Conservation (phyloP, 2,113 vertebrate genomes). For the Callospermophilus lateralis region DNA sequence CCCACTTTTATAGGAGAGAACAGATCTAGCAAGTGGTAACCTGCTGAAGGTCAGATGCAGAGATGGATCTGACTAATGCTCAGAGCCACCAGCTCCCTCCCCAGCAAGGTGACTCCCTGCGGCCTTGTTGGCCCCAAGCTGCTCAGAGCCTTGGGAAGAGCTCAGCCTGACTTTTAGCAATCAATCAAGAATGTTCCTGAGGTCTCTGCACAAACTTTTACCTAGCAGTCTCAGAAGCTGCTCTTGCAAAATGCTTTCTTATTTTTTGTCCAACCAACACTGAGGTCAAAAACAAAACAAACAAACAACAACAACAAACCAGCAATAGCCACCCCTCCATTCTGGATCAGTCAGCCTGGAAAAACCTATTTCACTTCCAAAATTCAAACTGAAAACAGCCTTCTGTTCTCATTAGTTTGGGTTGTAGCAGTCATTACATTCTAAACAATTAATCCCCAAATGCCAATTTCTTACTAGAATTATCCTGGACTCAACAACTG, state of each 20-base stretch:
- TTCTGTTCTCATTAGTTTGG: slow-evolving; percentile 86
- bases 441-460: slow-evolving; percentile 87
- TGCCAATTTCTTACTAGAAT: slow-evolving; percentile 84
- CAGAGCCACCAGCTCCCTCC: not conserved
- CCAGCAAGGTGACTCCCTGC: not conserved
- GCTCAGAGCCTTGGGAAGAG: not conserved
- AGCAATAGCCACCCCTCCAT: not conserved
- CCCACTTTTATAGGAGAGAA: not conserved
- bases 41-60: not conserved
- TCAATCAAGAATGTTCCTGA: slow-evolving; percentile 52
- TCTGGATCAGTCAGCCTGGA: slow-evolving; percentile 1
- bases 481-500: slow-evolving; percentile 80
- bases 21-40: not conserved
- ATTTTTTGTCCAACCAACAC: slow-evolving; percentile 6
- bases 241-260: slow-evolving; percentile 61
- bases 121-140: not conserved
- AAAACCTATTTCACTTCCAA: slow-evolving; percentile 67
- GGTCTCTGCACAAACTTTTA: slow-evolving; percentile 17
- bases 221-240: slow-evolving; percentile 46
- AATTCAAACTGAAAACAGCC: slow-evolving; percentile 80
- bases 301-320: no score
- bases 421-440: slow-evolving; percentile 72
- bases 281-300: not conserved
- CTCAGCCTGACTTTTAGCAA: slow-evolving; percentile 28
- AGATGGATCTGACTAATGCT: not conserved